These are phyloP conservation scores for Falco punctatus DNA, from an alignment of 2,113 vertebrate genomes.

Conservation along the genomic window DNA sequence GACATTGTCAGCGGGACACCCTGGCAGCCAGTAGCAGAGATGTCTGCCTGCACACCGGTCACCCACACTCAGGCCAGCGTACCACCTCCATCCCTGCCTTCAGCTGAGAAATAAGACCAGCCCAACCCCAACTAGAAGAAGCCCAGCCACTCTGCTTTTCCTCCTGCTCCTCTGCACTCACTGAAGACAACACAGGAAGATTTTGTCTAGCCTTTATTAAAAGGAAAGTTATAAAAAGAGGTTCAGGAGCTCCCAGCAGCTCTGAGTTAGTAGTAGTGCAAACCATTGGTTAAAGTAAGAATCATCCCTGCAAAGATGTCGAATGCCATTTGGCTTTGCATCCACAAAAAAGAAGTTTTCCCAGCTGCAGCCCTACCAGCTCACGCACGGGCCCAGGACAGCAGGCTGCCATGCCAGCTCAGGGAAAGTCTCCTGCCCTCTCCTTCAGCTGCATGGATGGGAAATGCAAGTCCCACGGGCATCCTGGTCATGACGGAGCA, in stretches of 20 bases:
- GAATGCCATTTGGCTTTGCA: slow-evolving; percentile 12
- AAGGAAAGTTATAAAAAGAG: slow-evolving; percentile 68
- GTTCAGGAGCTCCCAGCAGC: slow-evolving; percentile 35
- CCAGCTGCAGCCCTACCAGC: background rate
- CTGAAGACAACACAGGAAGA: background rate
- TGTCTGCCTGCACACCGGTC: background rate
- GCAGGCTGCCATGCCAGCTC: background rate
- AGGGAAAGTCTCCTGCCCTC: background rate
- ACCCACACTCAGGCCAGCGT: background rate
- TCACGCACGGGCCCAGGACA: background rate
- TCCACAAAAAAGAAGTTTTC: background rate
- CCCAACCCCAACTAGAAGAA: background rate
- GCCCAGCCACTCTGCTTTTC: background rate
- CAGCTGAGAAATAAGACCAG: background rate
- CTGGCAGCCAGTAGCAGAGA: background rate
- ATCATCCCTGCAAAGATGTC: slow-evolving; percentile 42
- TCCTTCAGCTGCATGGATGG: background rate
- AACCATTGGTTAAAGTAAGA: slow-evolving; percentile 58
- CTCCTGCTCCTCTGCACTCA: background rate
- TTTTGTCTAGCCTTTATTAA: slow-evolving; percentile 65
- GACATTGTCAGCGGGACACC: background rate
- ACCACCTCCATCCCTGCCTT: background rate
- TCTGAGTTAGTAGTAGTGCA: slow-evolving; percentile 56
- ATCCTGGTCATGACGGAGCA: background rate
- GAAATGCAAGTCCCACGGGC: background rate